These are phyloP conservation scores for Junco hyemalis DNA, from an alignment of 2,113 vertebrate species.

Conservation along the genomic window DNA sequence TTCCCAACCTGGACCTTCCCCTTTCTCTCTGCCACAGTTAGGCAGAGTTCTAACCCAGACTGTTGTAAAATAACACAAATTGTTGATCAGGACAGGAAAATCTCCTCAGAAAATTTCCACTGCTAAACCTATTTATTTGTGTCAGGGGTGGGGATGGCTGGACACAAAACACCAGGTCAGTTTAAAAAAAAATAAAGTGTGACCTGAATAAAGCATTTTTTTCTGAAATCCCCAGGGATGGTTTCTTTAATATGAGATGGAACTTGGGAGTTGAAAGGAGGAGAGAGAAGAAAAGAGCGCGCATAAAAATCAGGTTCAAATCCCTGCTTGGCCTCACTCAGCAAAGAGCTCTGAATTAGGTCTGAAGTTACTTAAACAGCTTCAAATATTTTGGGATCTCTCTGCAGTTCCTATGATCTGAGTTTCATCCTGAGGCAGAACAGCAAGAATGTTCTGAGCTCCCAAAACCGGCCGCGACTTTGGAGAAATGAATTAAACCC, in stretches of 20 bases:
- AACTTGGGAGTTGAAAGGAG: not conserved
- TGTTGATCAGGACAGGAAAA: not conserved
- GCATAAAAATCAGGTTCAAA: not conserved
- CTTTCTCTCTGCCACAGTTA: not conserved
- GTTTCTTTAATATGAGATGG: not conserved
- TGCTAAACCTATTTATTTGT: not conserved
- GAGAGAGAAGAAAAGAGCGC: not conserved
- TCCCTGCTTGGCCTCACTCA: not conserved
- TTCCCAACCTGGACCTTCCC: not conserved
- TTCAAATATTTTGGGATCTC: slow-evolving; percentile 13
- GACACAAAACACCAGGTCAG: not conserved
- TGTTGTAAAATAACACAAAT: not conserved
- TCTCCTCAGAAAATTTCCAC: not conserved
- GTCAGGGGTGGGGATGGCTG: not conserved
- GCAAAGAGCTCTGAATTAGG: not conserved
- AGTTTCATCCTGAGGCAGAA: slow-evolving; percentile 21
- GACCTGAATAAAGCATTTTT: not conserved
- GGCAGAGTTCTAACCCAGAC: not conserved
- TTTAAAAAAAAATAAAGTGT: not conserved
- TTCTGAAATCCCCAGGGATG: not conserved
- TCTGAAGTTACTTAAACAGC: not conserved
- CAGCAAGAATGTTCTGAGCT: slow-evolving; percentile 1
- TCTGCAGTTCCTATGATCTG: not conserved
- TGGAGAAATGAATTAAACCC: not conserved
- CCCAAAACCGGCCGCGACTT: not conserved